Percentiles rank a stretch among this genome's conserved stretches.
Conservation (phyloP, 2,888 invertebrate genomes). For the Oscheius sp. region DNA sequence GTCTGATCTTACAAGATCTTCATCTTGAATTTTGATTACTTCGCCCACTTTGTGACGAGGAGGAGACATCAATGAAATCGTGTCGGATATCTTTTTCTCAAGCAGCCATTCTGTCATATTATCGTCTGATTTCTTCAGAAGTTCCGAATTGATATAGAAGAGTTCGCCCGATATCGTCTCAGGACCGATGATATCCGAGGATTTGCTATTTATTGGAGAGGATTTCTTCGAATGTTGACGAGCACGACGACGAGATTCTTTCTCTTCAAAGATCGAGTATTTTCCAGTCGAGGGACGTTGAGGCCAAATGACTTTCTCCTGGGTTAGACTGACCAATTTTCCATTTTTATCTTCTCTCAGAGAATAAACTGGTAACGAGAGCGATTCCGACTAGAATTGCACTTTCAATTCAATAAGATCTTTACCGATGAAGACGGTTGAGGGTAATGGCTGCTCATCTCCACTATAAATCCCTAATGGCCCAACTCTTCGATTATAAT, state of each 20-base stretch:
- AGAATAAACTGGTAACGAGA: conserved; percentile 10
- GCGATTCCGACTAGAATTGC: conserved; percentile 1
- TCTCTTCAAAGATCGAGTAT: conserved; percentile 1
- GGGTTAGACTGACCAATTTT: neutral
- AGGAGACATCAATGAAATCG: neutral
- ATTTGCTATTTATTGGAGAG: neutral
- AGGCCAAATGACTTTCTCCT: conserved; percentile 4
- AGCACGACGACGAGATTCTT: neutral
- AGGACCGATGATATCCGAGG: conserved; percentile 3
- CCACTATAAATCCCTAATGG: no score
- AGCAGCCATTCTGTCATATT: neutral
- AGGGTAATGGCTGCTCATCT: no score
- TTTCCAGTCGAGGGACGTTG: neutral
- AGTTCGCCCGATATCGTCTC: no score
- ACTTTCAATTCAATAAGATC: no score
- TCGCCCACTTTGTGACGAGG: neutral
- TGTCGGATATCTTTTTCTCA: neutral
- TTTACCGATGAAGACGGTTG: no score
- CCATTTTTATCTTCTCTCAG: neutral
- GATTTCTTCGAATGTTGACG: neutral
- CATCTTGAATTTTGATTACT: neutral
- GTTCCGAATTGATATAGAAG: neutral
- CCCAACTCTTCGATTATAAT: no score
- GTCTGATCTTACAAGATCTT: no score
- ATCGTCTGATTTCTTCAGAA: neutral